Evolutionary conservation across 2,113 vertebrate species (phyloP).

Genomic region (Sprattus sprattus): DNA sequence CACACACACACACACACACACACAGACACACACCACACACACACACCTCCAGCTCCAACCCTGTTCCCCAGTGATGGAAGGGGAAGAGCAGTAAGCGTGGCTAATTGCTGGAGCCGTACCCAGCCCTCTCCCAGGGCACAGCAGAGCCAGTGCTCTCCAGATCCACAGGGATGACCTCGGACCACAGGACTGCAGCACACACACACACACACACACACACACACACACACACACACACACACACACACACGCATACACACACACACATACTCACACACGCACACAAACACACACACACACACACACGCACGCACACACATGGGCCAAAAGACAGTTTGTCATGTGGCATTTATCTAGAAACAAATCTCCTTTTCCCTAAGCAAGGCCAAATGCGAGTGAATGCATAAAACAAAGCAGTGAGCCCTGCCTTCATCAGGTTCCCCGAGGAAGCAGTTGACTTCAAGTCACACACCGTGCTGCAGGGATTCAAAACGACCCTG

Average conservation of each 20-base stretch:
- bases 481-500: neutral
- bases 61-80: neutral
- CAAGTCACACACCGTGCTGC: neutral
- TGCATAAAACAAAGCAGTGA: neutral
- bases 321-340: neutral
- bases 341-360: neutral
- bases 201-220: neutral
- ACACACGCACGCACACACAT: neutral
- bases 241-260: neutral
- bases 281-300: neutral
- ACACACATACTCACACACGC: neutral
- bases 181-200: neutral
- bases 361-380: neutral
- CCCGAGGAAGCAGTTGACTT: neutral
- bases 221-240: neutral
- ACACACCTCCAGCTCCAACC: neutral
- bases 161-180: neutral
- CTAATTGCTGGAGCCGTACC: neutral
- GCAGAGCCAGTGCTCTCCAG: neutral
- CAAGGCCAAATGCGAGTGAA: neutral
- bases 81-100: neutral
- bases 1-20: neutral
- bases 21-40: neutral
- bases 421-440: neutral
- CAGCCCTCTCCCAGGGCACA: neutral